Conservation (phyloP, 2,113 vertebrate genomes). For the Hiodon tergisus region DNA sequence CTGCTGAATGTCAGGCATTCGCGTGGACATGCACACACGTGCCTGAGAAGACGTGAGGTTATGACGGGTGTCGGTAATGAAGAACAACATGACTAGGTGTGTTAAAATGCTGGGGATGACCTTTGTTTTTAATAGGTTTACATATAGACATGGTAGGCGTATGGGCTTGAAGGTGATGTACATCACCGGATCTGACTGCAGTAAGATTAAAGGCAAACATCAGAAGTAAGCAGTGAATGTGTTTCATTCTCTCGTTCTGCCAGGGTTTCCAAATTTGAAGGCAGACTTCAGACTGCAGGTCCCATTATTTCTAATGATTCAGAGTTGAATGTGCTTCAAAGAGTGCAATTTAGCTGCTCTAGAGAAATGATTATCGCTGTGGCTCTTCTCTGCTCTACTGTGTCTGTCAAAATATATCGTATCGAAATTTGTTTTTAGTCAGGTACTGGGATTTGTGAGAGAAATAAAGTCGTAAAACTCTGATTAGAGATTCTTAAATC, state of each 20-base stretch:
- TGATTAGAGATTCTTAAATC: neutral
- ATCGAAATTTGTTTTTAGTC: neutral
- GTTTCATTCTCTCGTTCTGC: neutral
- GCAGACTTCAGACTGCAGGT: neutral
- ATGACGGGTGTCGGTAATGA: neutral
- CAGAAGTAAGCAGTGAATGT: neutral
- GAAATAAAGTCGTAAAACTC: no score
- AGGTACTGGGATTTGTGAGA: constrained; percentile 4
- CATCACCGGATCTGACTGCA: neutral
- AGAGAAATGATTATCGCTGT: constrained; percentile 4
- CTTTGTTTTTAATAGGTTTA: neutral
- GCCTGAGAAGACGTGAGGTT: neutral
- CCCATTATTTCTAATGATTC: constrained; percentile 10
- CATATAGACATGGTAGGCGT: neutral
- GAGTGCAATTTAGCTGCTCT: constrained; percentile 1
- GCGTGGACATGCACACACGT: neutral
- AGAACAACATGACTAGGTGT: neutral
- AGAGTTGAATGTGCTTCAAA: constrained; percentile 4
- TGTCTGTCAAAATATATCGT: neutral
- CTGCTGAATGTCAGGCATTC: no score
- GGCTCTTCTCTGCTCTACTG: neutral
- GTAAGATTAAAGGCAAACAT: neutral
- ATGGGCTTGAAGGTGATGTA: neutral
- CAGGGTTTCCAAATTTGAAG: constrained; percentile 10
- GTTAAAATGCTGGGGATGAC: neutral